Evolutionary conservation across 2,888 invertebrate species (phyloP), one percentile per base, ranked within the genome.

Genomic region (Metellina segmentata): DNA sequence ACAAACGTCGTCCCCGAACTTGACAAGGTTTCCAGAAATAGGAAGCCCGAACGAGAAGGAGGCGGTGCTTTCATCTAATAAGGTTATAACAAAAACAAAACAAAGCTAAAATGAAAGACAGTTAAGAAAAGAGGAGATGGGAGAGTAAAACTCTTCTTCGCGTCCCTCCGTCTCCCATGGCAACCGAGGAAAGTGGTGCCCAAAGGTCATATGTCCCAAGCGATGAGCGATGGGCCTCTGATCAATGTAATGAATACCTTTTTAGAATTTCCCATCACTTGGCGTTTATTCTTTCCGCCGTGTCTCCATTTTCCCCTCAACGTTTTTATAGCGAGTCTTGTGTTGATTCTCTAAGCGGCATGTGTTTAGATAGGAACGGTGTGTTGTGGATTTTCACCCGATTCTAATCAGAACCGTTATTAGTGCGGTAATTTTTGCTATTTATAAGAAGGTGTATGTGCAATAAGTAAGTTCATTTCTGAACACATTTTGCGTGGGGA

Each of bases 161-260:
- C 85, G 85, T 85, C 87, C 71, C 72, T n/a, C n/a, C 87, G 81
- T 89, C 8, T 77, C 89, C 89, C 89, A 69, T 83, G 82, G 89
- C 77, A 82, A 89, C 89, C 82, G 77, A 53, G 48, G 81, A 89
- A 89, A 75, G 81, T 75, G 77, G 74, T 77, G 82, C 70, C 89
- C 82, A 88, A 88, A 88, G 88, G 88, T 88, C 88, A 88, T 51
- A 74, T 79, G 87, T 81, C 81, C 72, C 71, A 77, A 19, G 69
- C 48, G 83, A 89, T 89, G 89, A 89, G 72, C 75, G 89, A 89
- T 89, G 89, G 70, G 89, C 1, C 71, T 16, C 20, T 89, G 89
- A 89, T 89, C 89, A 82, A 89, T 89, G 89, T 71, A 82, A 82
- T 82, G 82, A 83, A 89, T 89, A 82, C 89, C 77, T 82, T 83